phyloP scores from a whole-genome alignment of 2,797 vertebrate species.

The Microctenopoma steveboyesi region DNA sequence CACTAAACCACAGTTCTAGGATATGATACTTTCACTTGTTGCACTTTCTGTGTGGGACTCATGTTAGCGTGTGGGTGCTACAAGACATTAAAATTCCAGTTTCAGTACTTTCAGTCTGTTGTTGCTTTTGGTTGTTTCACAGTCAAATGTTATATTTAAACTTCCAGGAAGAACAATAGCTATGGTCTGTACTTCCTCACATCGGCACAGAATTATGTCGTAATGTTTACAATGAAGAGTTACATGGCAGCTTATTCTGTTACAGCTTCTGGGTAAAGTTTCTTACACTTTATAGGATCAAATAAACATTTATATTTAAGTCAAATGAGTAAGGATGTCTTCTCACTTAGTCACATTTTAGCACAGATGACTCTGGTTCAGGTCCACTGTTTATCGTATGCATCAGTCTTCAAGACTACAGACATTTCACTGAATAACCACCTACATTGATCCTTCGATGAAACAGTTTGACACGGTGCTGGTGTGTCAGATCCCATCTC shows the following conservation, averaged over 20 bases:
- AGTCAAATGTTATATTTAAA: slow-evolving; percentile 22
- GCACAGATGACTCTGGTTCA: neutral
- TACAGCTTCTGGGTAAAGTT: neutral
- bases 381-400: neutral
- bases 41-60: slow-evolving; percentile 43
- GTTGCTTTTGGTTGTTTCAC: slow-evolving; percentile 44
- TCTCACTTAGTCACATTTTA: neutral
- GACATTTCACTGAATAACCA: neutral
- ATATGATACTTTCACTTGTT: slow-evolving; percentile 85
- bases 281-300: neutral
- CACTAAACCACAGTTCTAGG: slow-evolving; percentile 76
- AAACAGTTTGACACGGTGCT: neutral
- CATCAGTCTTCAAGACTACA: neutral
- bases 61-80: slow-evolving; percentile 48
- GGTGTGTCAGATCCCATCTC: too few species aligned
- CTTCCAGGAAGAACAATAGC: neutral
- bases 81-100: slow-evolving; percentile 51
- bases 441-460: neutral
- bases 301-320: neutral
- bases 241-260: neutral
- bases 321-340: neutral
- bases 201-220: too few species aligned
- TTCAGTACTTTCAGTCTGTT: slow-evolving; percentile 62
- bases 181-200: neutral
- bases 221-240: neutral